Evolutionary conservation across 1,140 invertebrate genomes (phyloP), one percentile per base, ranked within the genome.

Genomic region (Bombus superbus): DNA sequence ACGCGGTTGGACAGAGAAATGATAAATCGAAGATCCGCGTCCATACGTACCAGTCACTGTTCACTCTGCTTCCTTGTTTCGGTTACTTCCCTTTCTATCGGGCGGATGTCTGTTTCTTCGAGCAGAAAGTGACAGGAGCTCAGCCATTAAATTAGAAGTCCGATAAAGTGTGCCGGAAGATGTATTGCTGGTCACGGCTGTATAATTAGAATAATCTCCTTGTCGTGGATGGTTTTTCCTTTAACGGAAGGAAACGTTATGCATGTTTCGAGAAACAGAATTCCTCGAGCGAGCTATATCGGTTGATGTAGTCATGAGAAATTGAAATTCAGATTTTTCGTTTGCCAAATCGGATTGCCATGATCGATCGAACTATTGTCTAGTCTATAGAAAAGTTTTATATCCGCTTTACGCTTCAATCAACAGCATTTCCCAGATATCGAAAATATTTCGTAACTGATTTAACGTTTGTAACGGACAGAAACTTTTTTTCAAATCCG

Each of bases 71-170:
- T 88, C 32, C 75, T 86, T 22, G 69, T 85, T 85, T 85, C 79
- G 62, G 80, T 76, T 76, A 68, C 71, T 86, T 86, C 85, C 64
- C 80, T 62, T 76, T 86, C 80, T 64, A 77, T 69, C 53, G 80
- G 35, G 5, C 84, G 85, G 80, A 73, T 81, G 80, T 81, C 78
- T 81, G 79, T 81, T 74, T 85, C 78, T 32, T 85, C 78, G 80
- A 82, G 85, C 80, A 83, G 85, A 83, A 86, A 86, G 80, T 57
- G 80, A 83, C 80, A 86, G 85, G 72, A 86, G 85, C 80, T 83
- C 79, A 35, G 59, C 79, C 79, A 83, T 86, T 76, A 86, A 82
- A 62, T 82, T 83, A 47, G 84, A 74, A 75, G 73, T 76, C 80
- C 69, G 71, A 77, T 71, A 83, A 86, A 76, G 40, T 71, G 85